Evolutionary conservation across 30 jellyfish, hydroid and myxozoan genomes (phyloP), one percentile per base, ranked within the genome.

Genomic region (Hydractinia echinata): DNA sequence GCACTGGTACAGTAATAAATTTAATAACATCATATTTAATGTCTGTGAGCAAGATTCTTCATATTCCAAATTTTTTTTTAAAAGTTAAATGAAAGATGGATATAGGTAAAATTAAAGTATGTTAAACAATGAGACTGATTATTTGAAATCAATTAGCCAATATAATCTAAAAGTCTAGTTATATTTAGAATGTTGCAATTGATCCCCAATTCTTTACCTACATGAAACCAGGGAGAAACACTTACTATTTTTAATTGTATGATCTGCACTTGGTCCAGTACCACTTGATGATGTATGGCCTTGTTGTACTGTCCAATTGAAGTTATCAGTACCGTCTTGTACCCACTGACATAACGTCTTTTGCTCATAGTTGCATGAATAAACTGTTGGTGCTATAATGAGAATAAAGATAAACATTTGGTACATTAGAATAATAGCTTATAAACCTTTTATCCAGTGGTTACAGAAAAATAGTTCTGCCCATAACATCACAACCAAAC

Each of bases 231-330:
- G 2, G 44, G 2, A 30, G 18, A 64, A 0, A 13, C 0, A 56
- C 96, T 72, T 83, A 92, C 98, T 15, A 55, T 86, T 86, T 55
- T 77, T 82, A 50, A 66, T 19, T 11, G 98, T 92, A 69, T 92
- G 96, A 73, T 92, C 98, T 11, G 85, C 72, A 55, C 84, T 83
- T 70, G 98, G 98, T 54, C 98, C 98, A 8, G 98, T 81, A 53
- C 89, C 94, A 21, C 30, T 78, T 2, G 98, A 77, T 8, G 95
- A 77, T 0, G 98, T 92, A 44, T 83, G 30, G 4, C 95, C 91
- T 14, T 77, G 64, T 79, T 83, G 89, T 64, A 92, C 50, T 66
- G 93, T 86, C 95, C 95, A 92, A 74, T 92, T 87, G 84, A 92
- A 92, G 5, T 76, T 77, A 48, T 85, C 98, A 15, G 93, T 71